Conservation (phyloP, 2,113 vertebrate species). For the Tyto alba region DNA sequence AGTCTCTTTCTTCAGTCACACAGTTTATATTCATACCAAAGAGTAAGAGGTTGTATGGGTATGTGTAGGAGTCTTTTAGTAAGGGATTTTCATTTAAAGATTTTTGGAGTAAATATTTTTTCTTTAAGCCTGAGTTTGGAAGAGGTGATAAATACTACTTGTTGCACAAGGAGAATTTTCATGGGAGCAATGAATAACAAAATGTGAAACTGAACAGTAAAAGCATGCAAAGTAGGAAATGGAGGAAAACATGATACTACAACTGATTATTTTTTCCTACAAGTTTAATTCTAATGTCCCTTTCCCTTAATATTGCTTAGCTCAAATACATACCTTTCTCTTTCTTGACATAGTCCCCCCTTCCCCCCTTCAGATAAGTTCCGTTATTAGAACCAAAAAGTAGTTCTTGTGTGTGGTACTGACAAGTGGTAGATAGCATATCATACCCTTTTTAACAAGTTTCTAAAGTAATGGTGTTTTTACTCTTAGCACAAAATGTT, state of each 20-base stretch:
- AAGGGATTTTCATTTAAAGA: not conserved
- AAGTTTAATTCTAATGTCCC: not conserved
- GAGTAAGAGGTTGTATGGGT: not conserved
- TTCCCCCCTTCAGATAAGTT: not conserved
- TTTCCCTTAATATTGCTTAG: not conserved
- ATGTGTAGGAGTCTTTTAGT: not conserved
- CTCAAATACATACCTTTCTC: not conserved
- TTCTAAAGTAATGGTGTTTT: not conserved
- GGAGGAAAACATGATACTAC: not conserved
- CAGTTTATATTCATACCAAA: not conserved
- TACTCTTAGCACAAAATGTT: not conserved
- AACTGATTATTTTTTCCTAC: not conserved
- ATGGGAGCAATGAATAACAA: not conserved
- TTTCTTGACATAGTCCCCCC: not conserved
- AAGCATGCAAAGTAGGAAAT: not conserved
- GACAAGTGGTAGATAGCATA: not conserved
- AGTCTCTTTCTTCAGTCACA: not conserved
- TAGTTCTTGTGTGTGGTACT: not conserved
- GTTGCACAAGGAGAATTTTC: constrained; percentile 15
- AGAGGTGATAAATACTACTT: not conserved
- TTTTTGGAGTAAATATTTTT: not conserved
- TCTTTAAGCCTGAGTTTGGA: not conserved
- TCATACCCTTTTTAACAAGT: not conserved
- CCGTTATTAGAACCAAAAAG: not conserved
- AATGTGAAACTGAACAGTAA: not conserved